Evolutionary conservation across 2,888 invertebrate species (phyloP), one percentile per base, ranked within the genome.

Genomic region (Acanthosepion esculentum): DNA sequence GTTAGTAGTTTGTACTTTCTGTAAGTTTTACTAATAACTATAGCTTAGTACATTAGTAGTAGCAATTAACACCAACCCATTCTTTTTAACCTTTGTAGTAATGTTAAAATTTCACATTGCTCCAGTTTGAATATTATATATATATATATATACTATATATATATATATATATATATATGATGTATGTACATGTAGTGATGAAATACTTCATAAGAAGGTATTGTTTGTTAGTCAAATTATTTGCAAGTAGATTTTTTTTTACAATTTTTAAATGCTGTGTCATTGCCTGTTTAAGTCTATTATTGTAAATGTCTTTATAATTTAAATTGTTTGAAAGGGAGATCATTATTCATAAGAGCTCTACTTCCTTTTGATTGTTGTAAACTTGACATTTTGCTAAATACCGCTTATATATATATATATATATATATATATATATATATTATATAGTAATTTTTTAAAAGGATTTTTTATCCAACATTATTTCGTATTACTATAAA

Each of bases 311-410:
- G 78, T 78, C 6, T 26, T 23, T 12, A 33, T 78, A 23, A 59
- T 59, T 59, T 78, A n/a, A 78, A 78, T 78, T 78, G n/a, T 78
- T 78, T 78, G n/a, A 78, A 78, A 78, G n/a, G 15, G 78, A 78
- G 78, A 78, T 78, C 78, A 78, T 78, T 78, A 78, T 78, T 78
- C 18, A 78, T 78, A 78, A 78, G 33, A 15, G 78, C 78, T 78
- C 33, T 78, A n/a, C 78, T 78, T 78, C 33, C 78, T 33, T n/a
- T n/a, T n/a, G 20, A 10, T 33, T 78, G 41, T 78, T 33, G 10
- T n/a, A 78, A 12, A 78, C 10, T 78, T 78, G 78, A 78, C 33
- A 78, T 78, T n/a, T 8, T 78, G 33, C n/a, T n/a, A 10, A 33
- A 12, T 33, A 78, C n/a, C 33, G 78, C 6, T 33, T 59, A 23